Percentiles rank a stretch among this genome's conserved stretches.
phyloP scores from a whole-genome alignment of 2,113 vertebrate genomes.

The Alectura lathami region DNA sequence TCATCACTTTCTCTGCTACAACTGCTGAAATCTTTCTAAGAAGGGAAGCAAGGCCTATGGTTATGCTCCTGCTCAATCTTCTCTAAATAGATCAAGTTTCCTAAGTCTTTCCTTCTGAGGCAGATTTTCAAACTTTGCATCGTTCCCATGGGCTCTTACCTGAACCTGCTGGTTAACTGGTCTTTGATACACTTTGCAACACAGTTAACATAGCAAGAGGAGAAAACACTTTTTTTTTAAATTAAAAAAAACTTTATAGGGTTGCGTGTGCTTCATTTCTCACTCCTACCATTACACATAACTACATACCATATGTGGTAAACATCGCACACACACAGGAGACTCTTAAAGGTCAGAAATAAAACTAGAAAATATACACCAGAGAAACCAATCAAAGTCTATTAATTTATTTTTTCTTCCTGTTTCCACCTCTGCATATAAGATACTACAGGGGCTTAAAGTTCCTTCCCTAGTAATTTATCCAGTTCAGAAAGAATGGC shows the following conservation, averaged over 20 bases:
- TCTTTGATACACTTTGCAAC: background rate
- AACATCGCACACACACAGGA: background rate
- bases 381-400: constrained; percentile 19
- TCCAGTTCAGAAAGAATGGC: background rate
- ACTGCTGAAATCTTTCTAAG: background rate
- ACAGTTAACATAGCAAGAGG: background rate
- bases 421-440: background rate
- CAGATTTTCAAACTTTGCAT: constrained; percentile 26
- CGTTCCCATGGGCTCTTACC: background rate
- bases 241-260: background rate
- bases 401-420: background rate
- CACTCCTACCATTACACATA: background rate
- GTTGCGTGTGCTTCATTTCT: constrained; percentile 37
- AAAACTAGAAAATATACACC: background rate
- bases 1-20: background rate
- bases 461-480: background rate
- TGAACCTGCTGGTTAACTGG: background rate
- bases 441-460: background rate
- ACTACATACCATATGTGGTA: background rate
- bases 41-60: background rate
- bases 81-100: constrained; percentile 11
- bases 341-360: constrained; percentile 51
- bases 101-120: background rate
- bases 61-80: background rate
- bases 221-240: background rate